Evolutionary conservation across 2,113 vertebrate species (phyloP), one percentile per base, ranked within the genome.

Genomic region (Falco punctatus): DNA sequence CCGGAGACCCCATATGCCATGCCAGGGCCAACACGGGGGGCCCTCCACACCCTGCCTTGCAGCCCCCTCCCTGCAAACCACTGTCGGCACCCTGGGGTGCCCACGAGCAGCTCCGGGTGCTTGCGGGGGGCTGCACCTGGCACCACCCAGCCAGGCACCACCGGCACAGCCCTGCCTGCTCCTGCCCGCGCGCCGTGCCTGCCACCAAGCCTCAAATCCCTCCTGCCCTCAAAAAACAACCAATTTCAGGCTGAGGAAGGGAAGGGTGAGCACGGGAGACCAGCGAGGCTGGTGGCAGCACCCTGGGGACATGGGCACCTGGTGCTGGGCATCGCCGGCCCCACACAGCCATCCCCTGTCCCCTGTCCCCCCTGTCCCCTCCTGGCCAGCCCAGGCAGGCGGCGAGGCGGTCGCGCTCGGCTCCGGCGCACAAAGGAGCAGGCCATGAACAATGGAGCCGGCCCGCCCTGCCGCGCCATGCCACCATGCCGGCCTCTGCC

Each of bases 391-490:
- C 64, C 20, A 18, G 66, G 30, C 86, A 1, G 79, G 86, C 86
- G 11, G 57, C 1, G 14, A 75, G 75, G 66, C 49, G 0, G 83
- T 91, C 35, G 17, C 2, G 62, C 86, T 86, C 2, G 2, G 12
- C 87, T 82, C 67, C 20, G 1, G 66, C 65, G 8, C 96, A 97
- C 94, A 96, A 95, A 94, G 96, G 90, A 94, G 57, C 62, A 58
- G 95, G 92, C 90, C 87, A 15, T 2, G 65, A 97, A 96, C 96
- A 97, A 96, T 95, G 96, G 96, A 96, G 88, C 89, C 51, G 13
- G 57, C 96, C 78, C 81, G 5, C 88, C 83, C 86, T 5, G 91
- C 95, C 89, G 84, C 58, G 64, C 92, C 81, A 69, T 85, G 54
- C 44, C 15, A 44, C 46, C 61, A 15, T 32, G 13, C 91, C 85